A percentile compares a stretch with the other conserved stretches of the same genome.
phyloP scores from a whole-genome alignment of 1,140 invertebrate genomes.

The Portunus trituberculatus region DNA sequence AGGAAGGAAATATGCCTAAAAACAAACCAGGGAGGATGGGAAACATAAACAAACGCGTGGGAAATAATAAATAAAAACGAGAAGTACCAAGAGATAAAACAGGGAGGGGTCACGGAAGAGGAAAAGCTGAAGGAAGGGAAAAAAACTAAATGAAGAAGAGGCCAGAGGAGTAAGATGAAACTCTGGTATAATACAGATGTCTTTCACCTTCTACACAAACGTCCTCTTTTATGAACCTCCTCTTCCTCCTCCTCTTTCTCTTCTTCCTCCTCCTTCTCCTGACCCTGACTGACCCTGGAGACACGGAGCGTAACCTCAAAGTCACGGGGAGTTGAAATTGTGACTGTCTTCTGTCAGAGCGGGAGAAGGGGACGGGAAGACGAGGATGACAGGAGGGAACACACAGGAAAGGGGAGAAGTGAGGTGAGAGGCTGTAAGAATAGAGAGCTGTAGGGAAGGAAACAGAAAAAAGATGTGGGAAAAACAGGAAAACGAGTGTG shows the following conservation, averaged over 20 bases:
- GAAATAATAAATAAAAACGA: neutral
- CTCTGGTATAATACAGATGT: neutral
- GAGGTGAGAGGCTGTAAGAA: neutral
- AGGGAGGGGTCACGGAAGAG: neutral
- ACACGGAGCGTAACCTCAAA: neutral
- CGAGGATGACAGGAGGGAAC: neutral
- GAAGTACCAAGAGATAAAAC: no score
- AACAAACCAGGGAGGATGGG: neutral
- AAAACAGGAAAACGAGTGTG: neutral
- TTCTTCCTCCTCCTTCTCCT: neutral
- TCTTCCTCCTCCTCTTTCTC: neutral
- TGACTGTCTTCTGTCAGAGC: neutral
- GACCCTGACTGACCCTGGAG: neutral
- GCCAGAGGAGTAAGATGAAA: neutral
- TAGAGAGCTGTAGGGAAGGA: neutral
- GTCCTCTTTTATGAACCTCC: neutral
- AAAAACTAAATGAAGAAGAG: neutral
- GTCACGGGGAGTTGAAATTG: slow-evolving; percentile 5
- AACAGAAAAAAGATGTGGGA: neutral
- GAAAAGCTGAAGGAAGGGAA: neutral
- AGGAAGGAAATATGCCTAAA: neutral
- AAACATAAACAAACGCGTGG: neutral
- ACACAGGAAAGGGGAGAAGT: neutral
- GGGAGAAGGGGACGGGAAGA: neutral
- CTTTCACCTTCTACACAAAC: neutral